Conservation (phyloP, 2,888 invertebrate genomes). For the Pristionchus japonicus region DNA sequence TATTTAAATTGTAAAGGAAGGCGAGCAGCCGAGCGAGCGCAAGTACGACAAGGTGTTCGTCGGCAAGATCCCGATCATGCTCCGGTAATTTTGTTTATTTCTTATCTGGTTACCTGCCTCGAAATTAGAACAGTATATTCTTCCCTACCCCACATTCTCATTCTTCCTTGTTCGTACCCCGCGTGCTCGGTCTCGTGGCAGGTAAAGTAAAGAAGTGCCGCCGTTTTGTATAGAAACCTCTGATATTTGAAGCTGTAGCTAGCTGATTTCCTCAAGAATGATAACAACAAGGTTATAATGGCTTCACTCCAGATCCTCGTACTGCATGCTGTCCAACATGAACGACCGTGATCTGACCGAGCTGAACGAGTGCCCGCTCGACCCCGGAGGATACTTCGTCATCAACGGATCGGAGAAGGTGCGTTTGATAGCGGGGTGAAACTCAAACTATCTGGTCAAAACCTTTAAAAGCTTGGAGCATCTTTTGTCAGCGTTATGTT, state of each 20-base stretch:
- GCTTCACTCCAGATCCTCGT: constrained; percentile 84
- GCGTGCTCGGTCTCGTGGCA: too few relatives aligned
- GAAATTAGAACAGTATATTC: too few relatives aligned
- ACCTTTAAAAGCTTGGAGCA: not conserved
- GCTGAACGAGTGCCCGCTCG: constrained; percentile 97
- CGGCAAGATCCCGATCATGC: constrained; percentile 98
- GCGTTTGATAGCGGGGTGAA: not conserved
- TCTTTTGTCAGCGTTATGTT: too few relatives aligned
- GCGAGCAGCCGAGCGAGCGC: constrained; percentile 86
- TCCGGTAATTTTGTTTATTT: constrained; percentile 76
- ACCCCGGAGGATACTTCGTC: constrained; percentile 98
- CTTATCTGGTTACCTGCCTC: not conserved
- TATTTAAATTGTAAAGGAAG: constrained; percentile 81
- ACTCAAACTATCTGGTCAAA: not conserved
- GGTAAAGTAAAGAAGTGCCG: too few relatives aligned
- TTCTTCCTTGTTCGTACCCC: too few relatives aligned
- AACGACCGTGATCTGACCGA: constrained; percentile 99
- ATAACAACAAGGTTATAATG: not conserved
- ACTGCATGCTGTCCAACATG: constrained; percentile 92
- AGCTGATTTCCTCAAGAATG: too few relatives aligned
- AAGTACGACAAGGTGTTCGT: constrained; percentile 84
- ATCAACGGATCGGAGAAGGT: constrained; percentile 99
- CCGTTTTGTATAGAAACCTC: too few relatives aligned
- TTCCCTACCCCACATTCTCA: too few relatives aligned
- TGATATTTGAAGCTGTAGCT: too few relatives aligned